Evolutionary conservation across 2,113 vertebrate genomes (phyloP), one percentile per base, ranked within the genome.

Genomic region (Eretmochelys imbricata): DNA sequence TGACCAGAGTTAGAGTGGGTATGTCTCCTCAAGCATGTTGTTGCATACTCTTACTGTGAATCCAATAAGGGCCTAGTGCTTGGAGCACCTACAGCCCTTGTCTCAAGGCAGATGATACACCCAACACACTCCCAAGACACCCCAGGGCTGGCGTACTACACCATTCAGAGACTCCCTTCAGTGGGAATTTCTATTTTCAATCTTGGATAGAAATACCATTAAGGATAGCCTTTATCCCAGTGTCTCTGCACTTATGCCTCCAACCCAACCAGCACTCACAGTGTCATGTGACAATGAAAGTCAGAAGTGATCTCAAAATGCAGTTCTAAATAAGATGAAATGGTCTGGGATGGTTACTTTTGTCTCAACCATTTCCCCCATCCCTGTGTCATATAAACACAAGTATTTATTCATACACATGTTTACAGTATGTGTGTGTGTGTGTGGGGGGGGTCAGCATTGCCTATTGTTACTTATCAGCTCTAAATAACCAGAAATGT

Each of bases 291-390:
- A 38, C 20, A 76, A 86, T 55, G 69, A 48, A 9, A 22, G 19
- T 55, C 51, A 54, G 53, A 38, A 29, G 53, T 27, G 22, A 55
- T 29, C 5, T 50, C 22, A 76, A 27, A 42, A 13, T 29, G n/a
- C 0, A 0, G 6, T 29, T 84, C 31, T 87, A 29, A 78, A 69
- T 14, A 87, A 3, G 19, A 35, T 46, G 49, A 51, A 65, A 53
- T 5, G 42, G 5, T 3, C 10, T 35, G 10, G 10, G 5, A 20
- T 10, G 13, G 42, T 69, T 78, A 51, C 27, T 81, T 87, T 85
- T 59, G n/a, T 46, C 38, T 38, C 86, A 49, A 35, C 31, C 13
- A 12, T 51, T 65, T 81, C 13, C 48, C 55, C 75, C 12, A 25
- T 38, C 38, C 35, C 29, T 17, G 17, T 69, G 48, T 35, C 10